phyloP scores from a whole-genome alignment of 53 echinoderm and acorn worm genomes.

The Arbacia lixula region DNA sequence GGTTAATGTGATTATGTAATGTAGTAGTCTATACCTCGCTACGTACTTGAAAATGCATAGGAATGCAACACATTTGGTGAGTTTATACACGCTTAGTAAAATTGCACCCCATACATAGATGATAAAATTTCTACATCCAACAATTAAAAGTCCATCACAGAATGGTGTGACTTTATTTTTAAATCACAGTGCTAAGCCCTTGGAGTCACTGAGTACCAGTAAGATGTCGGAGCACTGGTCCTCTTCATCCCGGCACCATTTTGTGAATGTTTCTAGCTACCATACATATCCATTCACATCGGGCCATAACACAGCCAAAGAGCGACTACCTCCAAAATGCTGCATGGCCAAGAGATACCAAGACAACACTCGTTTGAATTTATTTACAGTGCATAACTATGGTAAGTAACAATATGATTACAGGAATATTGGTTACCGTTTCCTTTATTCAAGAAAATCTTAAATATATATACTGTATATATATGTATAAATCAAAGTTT shows the following conservation, averaged over 20 bases:
- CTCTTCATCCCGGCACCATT: not conserved
- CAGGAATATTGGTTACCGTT: conserved; percentile 34
- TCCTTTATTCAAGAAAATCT: conserved; percentile 36
- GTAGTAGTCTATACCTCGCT: conserved; percentile 11
- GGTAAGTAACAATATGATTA: conserved; percentile 20
- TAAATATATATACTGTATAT: no score
- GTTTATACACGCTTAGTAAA: conserved; percentile 41
- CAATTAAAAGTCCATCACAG: not conserved
- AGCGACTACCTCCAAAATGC: conserved; percentile 15
- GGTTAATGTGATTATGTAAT: conserved; percentile 47
- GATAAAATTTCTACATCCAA: conserved; percentile 20
- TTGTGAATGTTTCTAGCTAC: conserved; percentile 5
- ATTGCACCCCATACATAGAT: conserved; percentile 25
- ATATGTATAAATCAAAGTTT: conserved; percentile 38
- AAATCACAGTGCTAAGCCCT: no score
- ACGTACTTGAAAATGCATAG: conserved; percentile 52
- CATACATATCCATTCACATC: conserved; percentile 29
- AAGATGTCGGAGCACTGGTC: no score
- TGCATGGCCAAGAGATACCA: conserved; percentile 38
- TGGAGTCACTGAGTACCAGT: no score
- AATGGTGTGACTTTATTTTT: no score
- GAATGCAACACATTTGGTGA: conserved; percentile 44
- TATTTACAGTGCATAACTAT: conserved; percentile 59
- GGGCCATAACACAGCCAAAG: conserved; percentile 31
- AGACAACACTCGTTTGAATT: conserved; percentile 22